Evolutionary conservation across 2,113 vertebrate species (phyloP).

Genomic region (Leuciscus idus): DNA sequence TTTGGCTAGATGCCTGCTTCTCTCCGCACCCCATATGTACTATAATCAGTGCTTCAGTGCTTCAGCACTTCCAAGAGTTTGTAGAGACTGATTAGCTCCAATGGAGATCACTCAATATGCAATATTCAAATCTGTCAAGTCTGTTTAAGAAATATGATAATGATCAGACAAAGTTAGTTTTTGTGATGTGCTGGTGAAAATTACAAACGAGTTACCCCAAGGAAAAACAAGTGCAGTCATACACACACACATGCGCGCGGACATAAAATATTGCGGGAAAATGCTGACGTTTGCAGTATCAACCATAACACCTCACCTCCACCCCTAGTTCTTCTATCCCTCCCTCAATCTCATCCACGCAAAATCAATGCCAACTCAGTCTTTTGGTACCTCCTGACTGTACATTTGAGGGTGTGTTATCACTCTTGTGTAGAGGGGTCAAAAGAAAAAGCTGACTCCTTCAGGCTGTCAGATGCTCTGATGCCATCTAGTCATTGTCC

Average conservation of each 20-base stretch:
- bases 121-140: conserved; percentile 29
- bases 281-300: conserved; percentile 51
- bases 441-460: conserved; percentile 61
- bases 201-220: background rate
- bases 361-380: conserved; percentile 58
- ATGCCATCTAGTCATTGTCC: conserved; percentile 48
- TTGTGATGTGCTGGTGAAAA: conserved; percentile 20
- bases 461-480: conserved; percentile 45
- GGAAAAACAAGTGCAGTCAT: background rate
- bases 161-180: conserved; percentile 18
- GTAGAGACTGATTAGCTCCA: conserved; percentile 26
- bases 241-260: background rate
- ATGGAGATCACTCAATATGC: conserved; percentile 12
- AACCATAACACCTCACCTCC: conserved; percentile 55
- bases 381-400: conserved; percentile 23
- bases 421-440: conserved; percentile 44
- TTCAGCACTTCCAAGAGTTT: conserved; percentile 20
- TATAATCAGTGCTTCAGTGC: conserved; percentile 11
- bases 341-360: conserved; percentile 58
- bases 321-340: conserved; percentile 49
- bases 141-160: conserved; percentile 27
- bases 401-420: conserved; percentile 40
- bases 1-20: background rate
- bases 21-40: conserved; percentile 33
- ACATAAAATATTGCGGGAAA: conserved; percentile 25